Evolutionary conservation across 92 coral and sea anemone species (phyloP), one percentile per base, ranked within the genome.

Genomic region (Parazoanthus darwini): DNA sequence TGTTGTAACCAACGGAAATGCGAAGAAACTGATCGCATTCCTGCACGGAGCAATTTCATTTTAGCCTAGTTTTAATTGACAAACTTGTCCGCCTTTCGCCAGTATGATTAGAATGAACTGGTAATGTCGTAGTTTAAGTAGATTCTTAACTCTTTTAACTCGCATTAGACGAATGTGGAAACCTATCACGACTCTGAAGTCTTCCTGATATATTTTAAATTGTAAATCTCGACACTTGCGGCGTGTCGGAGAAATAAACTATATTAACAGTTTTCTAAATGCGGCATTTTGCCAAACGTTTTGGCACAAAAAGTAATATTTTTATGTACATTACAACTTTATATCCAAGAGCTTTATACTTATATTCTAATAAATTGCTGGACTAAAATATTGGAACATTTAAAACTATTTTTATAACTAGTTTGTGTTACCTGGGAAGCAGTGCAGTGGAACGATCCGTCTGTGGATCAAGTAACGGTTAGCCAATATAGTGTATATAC

Each of bases 271-370:
- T 42, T 82, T 82, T n/a, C 74, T 18, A 48, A 59, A 84, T 44
- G 36, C 39, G 10, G 43, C 36, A 71, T 13, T 84, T 54, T 84
- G 85, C 11, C n/a, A 10, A 18, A 11, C 72, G 63, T 35, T 81
- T 58, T 59, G 43, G 44, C 56, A 15, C 44, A 83, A 66, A 29
- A 54, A 43, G 87, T 42, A 73, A 16, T 71, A 84, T 46, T 81
- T 84, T 84, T 84, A 46, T 84, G 79, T 84, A 26, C 26, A 84
- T 70, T 50, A 84, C 10, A 84, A 39, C 79, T 84, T 83, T 29
- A 70, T 70, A 84, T 72, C 68, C 66, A 48, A 84, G 22, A 84
- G 29, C 78, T 84, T 84, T 84, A 72, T 84, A 84, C 75, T 46
- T 50, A 25, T 82, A 42, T 25, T 71, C 43, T 84, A 72, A 66